Evolutionary conservation across 1,140 invertebrate genomes (phyloP), one percentile per base, ranked within the genome.

Genomic region (Diachasmimorpha longicaudata): DNA sequence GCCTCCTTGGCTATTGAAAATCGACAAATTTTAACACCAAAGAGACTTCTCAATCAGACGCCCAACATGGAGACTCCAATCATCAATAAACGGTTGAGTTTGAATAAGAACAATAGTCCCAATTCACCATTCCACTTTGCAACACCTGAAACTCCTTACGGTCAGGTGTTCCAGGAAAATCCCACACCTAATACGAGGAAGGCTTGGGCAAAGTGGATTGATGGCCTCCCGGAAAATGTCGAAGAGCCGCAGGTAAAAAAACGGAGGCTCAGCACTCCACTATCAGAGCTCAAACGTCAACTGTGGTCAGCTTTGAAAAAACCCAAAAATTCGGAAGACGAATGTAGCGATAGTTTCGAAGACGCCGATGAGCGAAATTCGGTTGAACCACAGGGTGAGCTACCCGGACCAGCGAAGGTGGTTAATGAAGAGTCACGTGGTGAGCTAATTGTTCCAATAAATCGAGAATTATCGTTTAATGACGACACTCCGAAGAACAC

Each of bases 91-190:
- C 79, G 84, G 36, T 76, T 89, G 0, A 81, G 77, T 55, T 67
- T 78, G 1, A 71, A 85, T 10, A 81, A 79, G 70, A 80, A 81
- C 6, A 76, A 78, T 21, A 78, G 76, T 44, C 77, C 77, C 10
- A 78, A 80, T 66, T 85, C 86, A 4, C 90, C 89, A 46, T 85
- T 85, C 74, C 84, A 89, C 46, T 81, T 91, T 4, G 81, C 87
- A 2, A 92, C 91, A 0, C 91, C 91, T 0, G 89, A 90, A 10
- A 90, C 89, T 37, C 91, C 91, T 0, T 91, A 91, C 72, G 91
- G 91, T 10, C 84, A 86, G 44, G 52, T 88, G 23, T 90, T 90
- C 75, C 84, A 85, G 42, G 80, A 88, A 0, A 86, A 91, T 84
- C 91, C 91, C 16, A 90, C 91, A 10, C 89, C 89, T 1, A 78